A percentile compares a stretch with the other conserved stretches of the same genome.
Evolutionary conservation across 2,888 invertebrate genomes (phyloP).

Genomic region (Leptinotarsa peninsularis): DNA sequence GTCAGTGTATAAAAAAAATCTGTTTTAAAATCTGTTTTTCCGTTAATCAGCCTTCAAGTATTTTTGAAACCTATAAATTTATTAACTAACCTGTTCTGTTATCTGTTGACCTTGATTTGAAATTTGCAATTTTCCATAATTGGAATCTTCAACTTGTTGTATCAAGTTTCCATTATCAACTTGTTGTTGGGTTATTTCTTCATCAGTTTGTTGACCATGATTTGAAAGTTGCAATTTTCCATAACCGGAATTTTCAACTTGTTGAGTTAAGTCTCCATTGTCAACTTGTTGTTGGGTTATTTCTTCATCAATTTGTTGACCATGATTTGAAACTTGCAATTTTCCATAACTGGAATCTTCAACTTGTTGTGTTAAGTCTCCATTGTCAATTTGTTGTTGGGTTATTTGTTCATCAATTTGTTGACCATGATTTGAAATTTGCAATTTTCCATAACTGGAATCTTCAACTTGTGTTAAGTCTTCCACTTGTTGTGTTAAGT

Average conservation of each 20-base stretch:
- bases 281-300: conserved; percentile 16
- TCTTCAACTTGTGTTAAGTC: conserved; percentile 42
- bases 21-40: too few relatives aligned
- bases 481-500: conserved; percentile 47
- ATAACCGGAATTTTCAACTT: neutral
- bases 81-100: too few relatives aligned
- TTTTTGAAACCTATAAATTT: too few relatives aligned
- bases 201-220: conserved; percentile 33
- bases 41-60: too few relatives aligned
- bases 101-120: conserved; percentile 30
- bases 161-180: too few relatives aligned
- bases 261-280: neutral
- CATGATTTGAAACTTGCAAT: conserved; percentile 22
- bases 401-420: conserved; percentile 12
- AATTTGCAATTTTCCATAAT: conserved; percentile 9
- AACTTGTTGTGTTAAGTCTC: conserved; percentile 47
- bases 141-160: too few relatives aligned
- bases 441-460: conserved; percentile 17
- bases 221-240: conserved; percentile 23
- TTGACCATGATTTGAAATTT: conserved; percentile 23
- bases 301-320: conserved; percentile 26
- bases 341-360: conserved; percentile 3
- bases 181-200: conserved; percentile 49
- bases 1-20: too few relatives aligned
- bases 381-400: conserved; percentile 37